phyloP scores from a whole-genome alignment of 2,888 invertebrate genomes.

The Entomobrya multifasciata region DNA sequence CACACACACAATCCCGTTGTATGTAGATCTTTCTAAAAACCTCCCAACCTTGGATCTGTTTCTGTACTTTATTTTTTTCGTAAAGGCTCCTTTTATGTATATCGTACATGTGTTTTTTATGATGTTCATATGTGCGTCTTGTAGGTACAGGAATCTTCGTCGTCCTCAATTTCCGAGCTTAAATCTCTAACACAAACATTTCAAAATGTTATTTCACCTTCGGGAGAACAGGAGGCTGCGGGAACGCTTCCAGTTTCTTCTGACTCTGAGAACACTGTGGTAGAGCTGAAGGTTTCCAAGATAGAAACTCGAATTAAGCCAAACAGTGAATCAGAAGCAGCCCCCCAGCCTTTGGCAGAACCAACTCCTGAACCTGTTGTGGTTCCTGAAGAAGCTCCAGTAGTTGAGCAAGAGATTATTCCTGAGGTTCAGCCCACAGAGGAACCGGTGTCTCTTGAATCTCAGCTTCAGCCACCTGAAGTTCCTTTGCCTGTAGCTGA shows the following conservation, averaged over 20 bases:
- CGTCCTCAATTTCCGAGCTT: slow-evolving; percentile 70
- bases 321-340: slow-evolving; percentile 49
- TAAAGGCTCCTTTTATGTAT: too few species aligned
- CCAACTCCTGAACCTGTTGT: background rate
- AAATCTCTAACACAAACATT: slow-evolving; percentile 78
- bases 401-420: slow-evolving; percentile 1
- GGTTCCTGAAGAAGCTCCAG: slow-evolving; percentile 31
- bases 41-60: background rate
- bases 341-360: slow-evolving; percentile 10
- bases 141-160: slow-evolving; percentile 77
- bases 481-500: background rate
- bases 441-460: background rate
- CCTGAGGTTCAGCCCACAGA: background rate
- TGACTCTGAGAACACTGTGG: slow-evolving; percentile 44
- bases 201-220: slow-evolving; percentile 78
- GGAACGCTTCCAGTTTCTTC: background rate
- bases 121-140: slow-evolving; percentile 39
- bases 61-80: too few species aligned
- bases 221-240: slow-evolving; percentile 35
- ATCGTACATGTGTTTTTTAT: slow-evolving; percentile 48
- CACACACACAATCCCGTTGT: slow-evolving; percentile 7
- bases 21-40: slow-evolving; percentile 29
- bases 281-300: slow-evolving; percentile 68
- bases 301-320: slow-evolving; percentile 64
- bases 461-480: background rate